These are phyloP conservation scores for Yoshiicerus persimilis DNA, from an alignment of 1,140 invertebrate genomes.

Conservation along the genomic window DNA sequence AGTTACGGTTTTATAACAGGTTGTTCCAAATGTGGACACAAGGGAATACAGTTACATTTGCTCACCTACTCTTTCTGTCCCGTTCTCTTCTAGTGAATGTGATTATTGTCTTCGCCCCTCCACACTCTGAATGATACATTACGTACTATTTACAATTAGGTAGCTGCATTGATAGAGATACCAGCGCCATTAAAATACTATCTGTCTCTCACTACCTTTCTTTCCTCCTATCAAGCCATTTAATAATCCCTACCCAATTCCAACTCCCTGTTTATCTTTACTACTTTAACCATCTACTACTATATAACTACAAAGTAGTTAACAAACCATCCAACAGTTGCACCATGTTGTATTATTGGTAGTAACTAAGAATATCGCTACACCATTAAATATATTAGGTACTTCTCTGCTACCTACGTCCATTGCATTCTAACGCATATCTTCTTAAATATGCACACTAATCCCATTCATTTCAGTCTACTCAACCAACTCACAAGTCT, in stretches of 20 bases:
- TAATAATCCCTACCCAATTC: neutral
- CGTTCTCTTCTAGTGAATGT: neutral
- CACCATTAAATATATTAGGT: too few species aligned
- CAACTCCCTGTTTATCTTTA: neutral
- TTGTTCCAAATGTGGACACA: slow-evolving; percentile 40
- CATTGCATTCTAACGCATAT: neutral
- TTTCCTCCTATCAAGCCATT: neutral
- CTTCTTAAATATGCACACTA: neutral
- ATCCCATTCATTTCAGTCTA: neutral
- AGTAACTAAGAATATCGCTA: neutral
- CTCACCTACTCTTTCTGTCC: neutral
- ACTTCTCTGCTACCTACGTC: neutral
- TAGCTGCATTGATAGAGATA: too few species aligned
- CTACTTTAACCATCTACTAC: neutral
- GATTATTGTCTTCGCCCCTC: neutral
- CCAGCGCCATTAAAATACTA: neutral
- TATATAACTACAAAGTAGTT: neutral
- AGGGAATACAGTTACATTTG: slow-evolving; percentile 29
- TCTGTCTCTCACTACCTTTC: neutral
- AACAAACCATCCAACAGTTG: neutral
- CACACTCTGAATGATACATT: neutral
- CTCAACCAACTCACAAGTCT: neutral
- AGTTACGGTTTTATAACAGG: slow-evolving; percentile 36
- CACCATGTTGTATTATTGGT: neutral
- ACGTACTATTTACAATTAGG: neutral